These are phyloP conservation scores for Myotis lucifugus DNA, from an alignment of 2,113 vertebrate species.

Conservation along the genomic window DNA sequence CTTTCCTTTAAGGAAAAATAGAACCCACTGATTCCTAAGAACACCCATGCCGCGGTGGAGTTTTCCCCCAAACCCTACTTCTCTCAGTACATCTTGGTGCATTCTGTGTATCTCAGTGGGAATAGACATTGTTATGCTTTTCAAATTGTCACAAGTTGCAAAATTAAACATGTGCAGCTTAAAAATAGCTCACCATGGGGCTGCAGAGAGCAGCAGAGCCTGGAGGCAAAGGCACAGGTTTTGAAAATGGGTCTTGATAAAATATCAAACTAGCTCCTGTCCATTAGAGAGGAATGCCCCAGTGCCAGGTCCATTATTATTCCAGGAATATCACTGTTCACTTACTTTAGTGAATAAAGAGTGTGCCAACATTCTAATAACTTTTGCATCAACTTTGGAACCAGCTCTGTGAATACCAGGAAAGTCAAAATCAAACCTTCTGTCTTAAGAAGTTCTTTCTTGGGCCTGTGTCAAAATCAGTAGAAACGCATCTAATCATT, in stretches of 20 bases:
- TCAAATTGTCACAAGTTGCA: constrained; percentile 74
- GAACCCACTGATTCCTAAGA: not conserved
- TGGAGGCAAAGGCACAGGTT: constrained; percentile 70
- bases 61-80: not conserved
- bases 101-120: constrained; percentile 44
- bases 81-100: not conserved
- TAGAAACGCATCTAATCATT: not conserved
- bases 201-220: constrained; percentile 62
- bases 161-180: constrained; percentile 77
- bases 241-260: constrained; percentile 75
- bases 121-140: constrained; percentile 67
- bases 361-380: not conserved
- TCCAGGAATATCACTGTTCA: not conserved
- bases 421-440: not conserved
- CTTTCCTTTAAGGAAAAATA: not conserved
- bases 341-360: constrained; percentile 11
- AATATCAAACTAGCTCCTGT: constrained; percentile 45
- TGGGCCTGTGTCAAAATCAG: not conserved
- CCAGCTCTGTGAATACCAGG: constrained; percentile 17
- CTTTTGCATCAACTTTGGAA: not conserved
- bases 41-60: not conserved
- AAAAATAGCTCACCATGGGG: constrained; percentile 75
- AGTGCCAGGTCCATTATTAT: not conserved
- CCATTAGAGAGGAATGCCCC: not conserved
- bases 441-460: not conserved